These are phyloP conservation scores for Vanessa cardui DNA, from an alignment of 2,888 invertebrate genomes.

Conservation along the genomic window DNA sequence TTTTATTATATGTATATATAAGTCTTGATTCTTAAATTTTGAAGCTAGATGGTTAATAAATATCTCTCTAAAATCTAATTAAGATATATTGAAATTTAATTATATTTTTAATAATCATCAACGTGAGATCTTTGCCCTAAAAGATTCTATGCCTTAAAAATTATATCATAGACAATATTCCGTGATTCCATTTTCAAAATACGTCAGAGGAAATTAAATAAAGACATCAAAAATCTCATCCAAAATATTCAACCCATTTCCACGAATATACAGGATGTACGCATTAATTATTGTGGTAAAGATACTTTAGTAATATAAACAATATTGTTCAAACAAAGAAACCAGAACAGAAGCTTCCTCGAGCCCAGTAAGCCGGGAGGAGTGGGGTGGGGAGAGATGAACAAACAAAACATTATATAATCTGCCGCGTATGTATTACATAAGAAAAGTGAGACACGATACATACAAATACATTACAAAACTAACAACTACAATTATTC, in stretches of 20 bases:
- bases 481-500: too few species aligned
- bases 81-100: too few species aligned
- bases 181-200: too few species aligned
- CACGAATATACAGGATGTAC: neutral
- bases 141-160: too few species aligned
- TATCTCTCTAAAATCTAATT: too few species aligned
- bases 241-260: neutral
- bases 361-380: neutral
- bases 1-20: too few species aligned
- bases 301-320: neutral
- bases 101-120: too few species aligned
- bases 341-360: neutral
- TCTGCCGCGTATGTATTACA: neutral
- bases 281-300: neutral
- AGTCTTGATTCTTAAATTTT: too few species aligned
- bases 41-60: too few species aligned
- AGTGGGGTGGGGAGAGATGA: neutral
- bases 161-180: too few species aligned
- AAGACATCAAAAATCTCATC: neutral
- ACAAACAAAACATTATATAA: conserved; percentile 1
- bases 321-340: conserved; percentile 1
- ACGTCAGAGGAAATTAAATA: neutral
- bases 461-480: neutral
- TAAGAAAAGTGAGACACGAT: neutral
- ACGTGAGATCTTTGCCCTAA: too few species aligned